Conservation (phyloP, 2,113 vertebrate genomes). For the Sapayoa aenigma region DNA sequence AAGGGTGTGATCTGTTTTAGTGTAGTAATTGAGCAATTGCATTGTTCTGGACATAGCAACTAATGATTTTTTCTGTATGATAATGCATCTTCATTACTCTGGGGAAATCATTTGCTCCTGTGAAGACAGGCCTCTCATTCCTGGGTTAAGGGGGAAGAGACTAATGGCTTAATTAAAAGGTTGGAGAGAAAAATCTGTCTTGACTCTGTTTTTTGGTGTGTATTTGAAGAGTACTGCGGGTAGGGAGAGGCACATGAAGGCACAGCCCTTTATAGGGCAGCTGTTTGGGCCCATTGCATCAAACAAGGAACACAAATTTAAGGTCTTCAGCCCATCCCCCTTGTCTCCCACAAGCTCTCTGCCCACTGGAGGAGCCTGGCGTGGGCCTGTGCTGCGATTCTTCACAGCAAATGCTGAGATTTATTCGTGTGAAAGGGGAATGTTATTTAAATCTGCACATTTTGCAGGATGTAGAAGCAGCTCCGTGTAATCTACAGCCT, state of each 20-base stretch:
- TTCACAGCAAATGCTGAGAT: not conserved
- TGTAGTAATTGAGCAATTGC: constrained; percentile 13
- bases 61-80: constrained; percentile 53
- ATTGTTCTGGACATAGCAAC: constrained; percentile 31
- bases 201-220: not conserved
- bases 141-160: constrained; percentile 52
- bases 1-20: not conserved
- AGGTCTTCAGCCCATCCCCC: not conserved
- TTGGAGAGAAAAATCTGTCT: constrained; percentile 13
- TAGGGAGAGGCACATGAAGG: not conserved
- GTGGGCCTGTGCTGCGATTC: accelerated
- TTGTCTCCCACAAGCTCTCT: not conserved
- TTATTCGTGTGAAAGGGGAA: not conserved
- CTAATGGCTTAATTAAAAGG: constrained; percentile 59
- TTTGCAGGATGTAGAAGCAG: constrained; percentile 13
- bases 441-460: not conserved
- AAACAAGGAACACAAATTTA: not conserved
- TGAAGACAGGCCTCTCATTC: constrained; percentile 38
- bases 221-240: not conserved
- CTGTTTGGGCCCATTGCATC: not conserved
- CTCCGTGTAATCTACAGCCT: not conserved
- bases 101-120: constrained; percentile 52
- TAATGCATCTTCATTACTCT: constrained; percentile 60
- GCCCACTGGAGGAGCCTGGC: not conserved
- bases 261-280: not conserved